These are phyloP conservation scores for Latrodectus elegans DNA, from an alignment of 2,888 invertebrate species.

Conservation along the genomic window DNA sequence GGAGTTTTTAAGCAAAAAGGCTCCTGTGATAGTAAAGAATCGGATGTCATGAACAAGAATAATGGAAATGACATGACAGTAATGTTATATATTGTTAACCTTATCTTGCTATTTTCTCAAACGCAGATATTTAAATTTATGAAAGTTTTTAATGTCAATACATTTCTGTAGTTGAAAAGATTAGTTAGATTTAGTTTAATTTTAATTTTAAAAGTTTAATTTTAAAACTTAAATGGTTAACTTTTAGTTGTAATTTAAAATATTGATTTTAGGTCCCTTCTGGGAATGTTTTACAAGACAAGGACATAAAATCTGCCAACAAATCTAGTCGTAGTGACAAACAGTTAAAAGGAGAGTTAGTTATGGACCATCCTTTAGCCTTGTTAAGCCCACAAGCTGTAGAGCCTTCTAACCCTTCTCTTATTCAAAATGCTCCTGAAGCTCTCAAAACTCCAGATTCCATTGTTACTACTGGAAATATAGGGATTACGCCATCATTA, in stretches of 20 bases:
- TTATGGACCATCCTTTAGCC: slow-evolving; percentile 57
- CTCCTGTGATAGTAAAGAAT: not conserved
- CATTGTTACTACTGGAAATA: slow-evolving; percentile 30
- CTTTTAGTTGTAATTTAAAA: too few species aligned
- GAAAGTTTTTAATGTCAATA: not conserved
- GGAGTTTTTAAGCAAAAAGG: slow-evolving; percentile 14
- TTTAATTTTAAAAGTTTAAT: too few species aligned
- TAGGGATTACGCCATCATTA: slow-evolving; percentile 50
- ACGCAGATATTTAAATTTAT: not conserved
- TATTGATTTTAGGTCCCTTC: not conserved
- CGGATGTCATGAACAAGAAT: slow-evolving; percentile 9
- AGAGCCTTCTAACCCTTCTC: not conserved
- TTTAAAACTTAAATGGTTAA: too few species aligned
- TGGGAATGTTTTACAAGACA: not conserved
- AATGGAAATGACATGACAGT: slow-evolving; percentile 1
- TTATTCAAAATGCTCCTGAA: slow-evolving; percentile 21
- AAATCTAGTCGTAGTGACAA: slow-evolving; percentile 50
- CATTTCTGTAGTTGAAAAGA: too few species aligned
- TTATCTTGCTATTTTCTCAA: not conserved
- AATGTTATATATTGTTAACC: not conserved
- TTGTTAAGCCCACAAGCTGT: slow-evolving; percentile 2
- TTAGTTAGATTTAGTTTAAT: too few species aligned
- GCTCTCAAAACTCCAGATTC: slow-evolving; percentile 48
- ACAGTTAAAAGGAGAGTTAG: slow-evolving; percentile 52
- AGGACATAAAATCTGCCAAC: slow-evolving; percentile 19